These are phyloP conservation scores for Carassius auratus DNA, from an alignment of 2,113 vertebrate genomes.

Conservation along the genomic window DNA sequence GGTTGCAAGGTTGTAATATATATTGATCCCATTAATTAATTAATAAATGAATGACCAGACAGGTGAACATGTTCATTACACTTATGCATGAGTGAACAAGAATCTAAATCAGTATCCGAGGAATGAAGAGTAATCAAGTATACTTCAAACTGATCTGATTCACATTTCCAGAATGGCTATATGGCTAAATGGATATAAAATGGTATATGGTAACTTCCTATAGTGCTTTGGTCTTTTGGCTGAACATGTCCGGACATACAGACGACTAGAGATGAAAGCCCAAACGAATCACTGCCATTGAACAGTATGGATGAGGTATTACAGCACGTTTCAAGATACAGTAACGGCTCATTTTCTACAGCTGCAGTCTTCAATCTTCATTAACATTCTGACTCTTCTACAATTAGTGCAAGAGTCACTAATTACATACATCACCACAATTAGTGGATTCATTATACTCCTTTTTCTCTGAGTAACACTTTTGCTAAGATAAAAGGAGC, in stretches of 20 bases:
- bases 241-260: constrained; percentile 1
- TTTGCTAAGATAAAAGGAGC: constrained; percentile 41
- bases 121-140: constrained; percentile 16
- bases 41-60: neutral
- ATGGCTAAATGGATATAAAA: neutral
- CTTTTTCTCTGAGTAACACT: constrained; percentile 21
- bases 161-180: neutral
- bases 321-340: neutral
- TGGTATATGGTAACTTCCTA: neutral
- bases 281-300: neutral
- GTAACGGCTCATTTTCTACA: constrained; percentile 8
- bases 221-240: neutral
- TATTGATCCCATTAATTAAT: neutral
- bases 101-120: neutral
- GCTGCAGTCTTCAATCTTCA: constrained; percentile 51
- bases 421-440: constrained; percentile 44
- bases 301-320: neutral
- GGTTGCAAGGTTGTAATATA: neutral
- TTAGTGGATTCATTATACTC: constrained; percentile 43
- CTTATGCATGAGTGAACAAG: neutral
- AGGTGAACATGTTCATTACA: neutral
- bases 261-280: neutral
- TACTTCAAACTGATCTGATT: neutral
- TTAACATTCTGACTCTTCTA: constrained; percentile 50
- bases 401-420: constrained; percentile 43